Base-by-base conservation (phyloP, 1,140 invertebrate genomes). In the Polypedilum vanderplanki region DNA sequence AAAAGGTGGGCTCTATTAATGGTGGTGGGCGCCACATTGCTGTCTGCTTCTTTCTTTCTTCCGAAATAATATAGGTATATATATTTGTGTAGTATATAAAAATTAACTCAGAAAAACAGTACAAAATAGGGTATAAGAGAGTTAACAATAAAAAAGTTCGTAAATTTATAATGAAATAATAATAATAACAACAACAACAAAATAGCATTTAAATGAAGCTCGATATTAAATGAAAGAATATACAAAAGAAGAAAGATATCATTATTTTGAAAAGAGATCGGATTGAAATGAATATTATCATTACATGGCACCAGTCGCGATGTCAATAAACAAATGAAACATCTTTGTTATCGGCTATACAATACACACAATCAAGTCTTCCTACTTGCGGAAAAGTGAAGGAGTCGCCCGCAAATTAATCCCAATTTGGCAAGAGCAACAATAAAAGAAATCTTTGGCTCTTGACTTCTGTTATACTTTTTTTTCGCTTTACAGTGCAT, bases 1-100 rank as follows among this genome's bases (percentile, higher is more conserved):
- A 70, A 70, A 70, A 70, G 65, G 65, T 70, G 65, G 65, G 65
- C 65, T 70, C 65, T 70, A 70, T 70, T 70, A 70, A 70, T 70
- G 65, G 65, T 70, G 65, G 65, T 70, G 65, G 65, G 65, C 65
- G 65, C 65, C 65, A 70, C 65, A 20, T 70, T 22, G 65, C 65
- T 70, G 65, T 70, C 65, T 70, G 65, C 65, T 70, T 70, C 65
- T 70, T 20, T 70, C 65, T 57, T 57, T 57, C 46, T 57, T 57
- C 46, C 46, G 46, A 57, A 57, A 57, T 57, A n/a, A 9, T 57
- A 57, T 57, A 57, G 12, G 46, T 57, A 57, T 46, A 46, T 57
- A 57, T 33, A n/a, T n/a, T n/a, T n/a, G 24, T 33, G 24, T 33
- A 33, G n/a, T 33, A 33, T 33, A 33, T 33, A 33, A 33, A 15